Base-by-base conservation (phyloP, 2,797 vertebrate genomes). In the Myoxocephalus aenaeus region DNA sequence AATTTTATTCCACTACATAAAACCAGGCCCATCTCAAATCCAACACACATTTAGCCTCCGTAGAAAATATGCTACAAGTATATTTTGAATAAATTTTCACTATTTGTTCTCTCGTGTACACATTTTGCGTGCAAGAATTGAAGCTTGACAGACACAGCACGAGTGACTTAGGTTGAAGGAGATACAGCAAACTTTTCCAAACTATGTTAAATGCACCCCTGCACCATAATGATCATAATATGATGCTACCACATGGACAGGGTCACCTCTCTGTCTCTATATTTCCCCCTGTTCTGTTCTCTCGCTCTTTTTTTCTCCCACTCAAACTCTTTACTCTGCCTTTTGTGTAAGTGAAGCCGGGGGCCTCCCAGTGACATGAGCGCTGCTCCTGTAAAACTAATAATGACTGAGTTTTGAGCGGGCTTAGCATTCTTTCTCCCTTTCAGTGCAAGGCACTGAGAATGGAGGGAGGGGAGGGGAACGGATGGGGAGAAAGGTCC, bases 381-480 rank as follows among this genome's bases (percentile, higher is more conserved):
- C 86, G 82, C 86, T 40, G 87, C 81, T 94, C 86, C 90, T 91
- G 92, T 92, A 93, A 94, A 95, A 94, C 89, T 82, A 92, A 92
- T 92, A 91, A 90, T 90, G 92, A 88, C 87, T 73, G 89, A 92
- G 90, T 92, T 91, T 92, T 93, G 90, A 92, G 89, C 87, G 2
- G 91, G 87, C 90, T 92, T 93, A 90, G 92, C 92, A 94, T 95
- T 94, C 93, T 90, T 94, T 92, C 78, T 59, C 71, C 84, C 86
- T 88, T 89, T 93, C 87, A 87, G 86, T 36, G 82, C 75, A 86
- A 82, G 81, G 88, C 83, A 85, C 75, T 67, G 81, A 78, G 80
- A 87, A 70, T 66, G 66, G 75, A 73, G 65, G 11, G 46, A 81
- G 74, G 71, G 75, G 73, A 70, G 65, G 20, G 76, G 22, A 32